Base-by-base conservation (phyloP, 2,113 vertebrate genomes). In the Ophiodon elongatus region DNA sequence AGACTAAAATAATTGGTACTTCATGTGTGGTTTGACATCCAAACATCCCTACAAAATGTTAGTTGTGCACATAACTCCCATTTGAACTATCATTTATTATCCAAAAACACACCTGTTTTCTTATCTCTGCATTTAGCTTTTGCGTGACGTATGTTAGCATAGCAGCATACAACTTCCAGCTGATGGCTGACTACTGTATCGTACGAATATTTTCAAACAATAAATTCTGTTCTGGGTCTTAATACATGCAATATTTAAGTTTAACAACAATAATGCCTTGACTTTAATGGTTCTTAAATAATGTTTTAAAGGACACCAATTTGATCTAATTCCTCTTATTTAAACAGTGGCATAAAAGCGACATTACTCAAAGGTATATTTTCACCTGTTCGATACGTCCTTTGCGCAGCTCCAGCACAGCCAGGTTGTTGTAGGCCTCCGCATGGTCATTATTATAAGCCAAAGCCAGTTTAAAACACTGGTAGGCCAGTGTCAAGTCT, bases 371-470 rank as follows among this genome's bases (percentile, higher is more conserved):
- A 50, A 66, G 8, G 50, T 8, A 11, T 31, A 9, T 62, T 5
- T 35, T 87, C 76, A 99, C 98, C 97, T 99, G 98, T 52, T 99
- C 98, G 1, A 95, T 41, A 5, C 93, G 97, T 71, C 97, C 97
- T 95, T 96, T 98, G 13, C 93, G 93, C 93, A 99, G 95, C 93
- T 99, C 98, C 92, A 99, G 93, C 71, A 99, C 97, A 0, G 98
- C 97, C 88, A 99, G 90, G 90, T 99, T 99, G 94, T 99, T 99
- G 89, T 98, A 99, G 65, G 98, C 97, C 87, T 99, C 98, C 0
- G 98, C 97, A 0, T 98, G 96, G 84, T 97, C 79, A 0, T 99
- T 99, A 84, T 97, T 97, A 92, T 96, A 97, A 84, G 96, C 95
- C 88, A 99, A 92, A 0, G 98, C 94, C 65, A 99, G 94, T 93